A percentile compares a stretch with the other conserved stretches of the same genome.
These are phyloP conservation scores for Trachemys scripta DNA, from an alignment of 2,113 vertebrate genomes.

Conservation along the genomic window DNA sequence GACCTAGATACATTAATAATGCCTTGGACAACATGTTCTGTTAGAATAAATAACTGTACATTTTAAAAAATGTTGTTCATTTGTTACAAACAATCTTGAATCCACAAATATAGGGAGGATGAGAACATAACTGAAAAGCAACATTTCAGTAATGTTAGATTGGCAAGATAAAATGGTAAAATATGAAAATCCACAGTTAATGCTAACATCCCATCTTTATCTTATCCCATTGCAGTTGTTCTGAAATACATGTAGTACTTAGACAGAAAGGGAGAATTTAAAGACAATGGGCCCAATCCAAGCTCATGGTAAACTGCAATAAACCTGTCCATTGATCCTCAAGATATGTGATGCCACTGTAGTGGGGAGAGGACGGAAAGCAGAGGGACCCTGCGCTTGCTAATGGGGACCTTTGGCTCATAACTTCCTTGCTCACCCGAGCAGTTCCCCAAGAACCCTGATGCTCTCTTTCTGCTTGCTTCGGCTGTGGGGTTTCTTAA, in stretches of 20 bases:
- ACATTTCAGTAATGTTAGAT: neutral
- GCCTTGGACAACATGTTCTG: neutral
- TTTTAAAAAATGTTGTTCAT: neutral
- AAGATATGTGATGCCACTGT: neutral
- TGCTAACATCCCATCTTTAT: neutral
- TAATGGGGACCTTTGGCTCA: neutral
- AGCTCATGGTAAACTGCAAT: neutral
- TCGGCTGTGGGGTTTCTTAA: neutral
- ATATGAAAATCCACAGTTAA: neutral
- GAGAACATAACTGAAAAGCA: neutral
- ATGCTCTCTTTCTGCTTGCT: neutral
- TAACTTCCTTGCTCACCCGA: neutral
- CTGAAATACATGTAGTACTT: neutral
- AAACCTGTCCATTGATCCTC: neutral
- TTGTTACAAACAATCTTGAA: neutral
- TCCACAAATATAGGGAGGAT: neutral
- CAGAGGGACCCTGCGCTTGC: neutral
- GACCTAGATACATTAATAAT: neutral
- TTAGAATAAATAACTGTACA: neutral
- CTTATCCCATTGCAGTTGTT: neutral
- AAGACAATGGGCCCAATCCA: neutral
- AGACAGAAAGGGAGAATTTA: neutral
- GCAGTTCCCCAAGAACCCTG: conserved; percentile 11
- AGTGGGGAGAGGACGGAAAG: neutral
- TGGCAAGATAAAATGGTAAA: neutral